Percentiles rank a stretch among this genome's conserved stretches.
Evolutionary conservation across 1,140 invertebrate species (phyloP).

Genomic region (Anastrepha obliqua): DNA sequence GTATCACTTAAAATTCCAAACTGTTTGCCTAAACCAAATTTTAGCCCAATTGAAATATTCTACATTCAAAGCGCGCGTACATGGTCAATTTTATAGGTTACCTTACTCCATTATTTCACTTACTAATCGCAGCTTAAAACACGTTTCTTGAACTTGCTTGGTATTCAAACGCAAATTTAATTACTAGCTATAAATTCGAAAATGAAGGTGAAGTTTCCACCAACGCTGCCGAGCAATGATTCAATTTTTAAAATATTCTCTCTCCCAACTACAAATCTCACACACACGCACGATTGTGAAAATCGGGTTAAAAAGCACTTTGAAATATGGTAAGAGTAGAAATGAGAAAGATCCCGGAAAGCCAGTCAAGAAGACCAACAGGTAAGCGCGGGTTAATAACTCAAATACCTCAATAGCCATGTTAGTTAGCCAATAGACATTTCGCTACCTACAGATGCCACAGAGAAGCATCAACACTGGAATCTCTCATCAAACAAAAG

Average conservation of each 20-base stretch:
- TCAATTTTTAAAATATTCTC: neutral
- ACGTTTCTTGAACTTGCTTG: slow-evolving; percentile 40
- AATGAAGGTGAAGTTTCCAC: slow-evolving; percentile 52
- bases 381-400: slow-evolving; percentile 33
- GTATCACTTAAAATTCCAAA: neutral
- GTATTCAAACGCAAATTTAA: slow-evolving; percentile 41
- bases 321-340: slow-evolving; percentile 15
- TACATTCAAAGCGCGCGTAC: slow-evolving; percentile 36
- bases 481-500: slow-evolving; percentile 20
- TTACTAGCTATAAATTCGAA: slow-evolving; percentile 34
- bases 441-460: slow-evolving; percentile 15
- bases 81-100: slow-evolving; percentile 9
- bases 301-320: slow-evolving; percentile 7
- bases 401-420: slow-evolving; percentile 5
- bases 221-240: slow-evolving; percentile 38
- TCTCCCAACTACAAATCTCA: neutral
- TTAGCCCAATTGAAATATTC: slow-evolving; percentile 20
- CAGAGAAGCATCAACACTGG: slow-evolving; percentile 35
- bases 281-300: neutral
- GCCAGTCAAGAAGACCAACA: slow-evolving; percentile 27
- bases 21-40: neutral
- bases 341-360: neutral
- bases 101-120: neutral
- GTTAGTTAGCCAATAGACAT: neutral
- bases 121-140: slow-evolving; percentile 38